Evolutionary conservation across 2,113 vertebrate species (phyloP).

Genomic region (Martes martes): DNA sequence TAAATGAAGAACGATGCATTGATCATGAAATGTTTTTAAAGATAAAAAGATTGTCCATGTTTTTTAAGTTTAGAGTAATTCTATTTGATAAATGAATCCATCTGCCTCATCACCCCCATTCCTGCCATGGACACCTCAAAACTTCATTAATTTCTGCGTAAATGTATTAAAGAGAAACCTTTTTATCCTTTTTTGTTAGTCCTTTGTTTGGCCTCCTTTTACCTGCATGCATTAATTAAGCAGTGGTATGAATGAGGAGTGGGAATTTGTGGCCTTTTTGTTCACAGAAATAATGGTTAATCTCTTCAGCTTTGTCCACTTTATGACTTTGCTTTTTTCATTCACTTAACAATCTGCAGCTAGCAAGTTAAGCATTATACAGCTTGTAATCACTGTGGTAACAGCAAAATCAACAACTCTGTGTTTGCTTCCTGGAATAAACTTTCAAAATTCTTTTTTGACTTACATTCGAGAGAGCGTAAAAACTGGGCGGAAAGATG

Average conservation of each 20-base stretch:
- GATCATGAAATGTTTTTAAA: not conserved
- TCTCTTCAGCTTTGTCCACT: slow-evolving; percentile 17
- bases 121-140: not conserved
- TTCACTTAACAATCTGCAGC: slow-evolving; percentile 13
- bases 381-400: not conserved
- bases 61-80: slow-evolving; percentile 7
- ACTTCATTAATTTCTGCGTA: slow-evolving; percentile 26
- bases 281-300: slow-evolving; percentile 42
- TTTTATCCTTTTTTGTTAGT: not conserved
- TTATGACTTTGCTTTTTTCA: slow-evolving; percentile 15
- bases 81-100: not conserved
- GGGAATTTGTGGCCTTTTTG: slow-evolving; percentile 32
- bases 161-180: not conserved
- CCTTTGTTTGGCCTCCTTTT: not conserved
- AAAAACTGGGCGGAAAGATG: not conserved
- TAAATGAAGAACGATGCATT: not conserved
- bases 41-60: not conserved
- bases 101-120: not conserved
- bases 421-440: not conserved
- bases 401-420: not conserved
- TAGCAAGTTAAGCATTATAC: not conserved
- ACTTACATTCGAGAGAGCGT: not conserved
- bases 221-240: slow-evolving; percentile 52
- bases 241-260: not conserved
- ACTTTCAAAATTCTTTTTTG: not conserved